Evolutionary conservation across 2,888 invertebrate genomes (phyloP).

Genomic region (Synergus laeviventris): DNA sequence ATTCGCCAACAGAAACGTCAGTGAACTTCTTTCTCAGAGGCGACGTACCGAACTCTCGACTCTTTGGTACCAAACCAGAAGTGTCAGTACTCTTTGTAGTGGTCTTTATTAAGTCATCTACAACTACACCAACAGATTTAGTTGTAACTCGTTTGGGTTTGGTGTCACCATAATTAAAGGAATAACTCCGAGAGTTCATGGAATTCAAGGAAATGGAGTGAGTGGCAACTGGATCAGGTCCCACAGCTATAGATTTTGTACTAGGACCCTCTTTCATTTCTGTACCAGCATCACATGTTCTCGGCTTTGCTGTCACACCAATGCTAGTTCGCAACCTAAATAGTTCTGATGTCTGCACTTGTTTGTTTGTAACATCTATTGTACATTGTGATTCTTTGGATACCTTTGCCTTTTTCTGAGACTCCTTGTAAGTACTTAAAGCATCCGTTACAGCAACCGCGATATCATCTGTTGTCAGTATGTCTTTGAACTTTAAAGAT

Average conservation of each 20-base stretch:
- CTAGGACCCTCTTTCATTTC: conserved; percentile 74
- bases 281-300: conserved; percentile 69
- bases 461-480: conserved; percentile 63
- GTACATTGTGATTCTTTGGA: conserved; percentile 62
- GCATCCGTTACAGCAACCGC: conserved; percentile 65
- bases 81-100: conserved; percentile 75
- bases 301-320: conserved; percentile 72
- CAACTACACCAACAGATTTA: conserved; percentile 64
- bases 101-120: conserved; percentile 64
- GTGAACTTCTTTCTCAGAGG: conserved; percentile 74
- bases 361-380: conserved; percentile 57
- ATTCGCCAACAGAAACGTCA: conserved; percentile 78
- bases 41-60: conserved; percentile 71
- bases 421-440: conserved; percentile 60
- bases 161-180: conserved; percentile 80
- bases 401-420: conserved; percentile 53
- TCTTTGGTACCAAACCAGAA: conserved; percentile 67
- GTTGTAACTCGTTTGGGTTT: conserved; percentile 73
- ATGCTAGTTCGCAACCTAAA: conserved; percentile 67
- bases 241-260: conserved; percentile 79
- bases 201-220: conserved; percentile 77
- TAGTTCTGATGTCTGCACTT: conserved; percentile 63
- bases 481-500: conserved; percentile 70
- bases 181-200: conserved; percentile 78
- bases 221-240: conserved; percentile 77